Evolutionary conservation across 2,797 vertebrate species (phyloP).

Genomic region (Ispidina lecontei): DNA sequence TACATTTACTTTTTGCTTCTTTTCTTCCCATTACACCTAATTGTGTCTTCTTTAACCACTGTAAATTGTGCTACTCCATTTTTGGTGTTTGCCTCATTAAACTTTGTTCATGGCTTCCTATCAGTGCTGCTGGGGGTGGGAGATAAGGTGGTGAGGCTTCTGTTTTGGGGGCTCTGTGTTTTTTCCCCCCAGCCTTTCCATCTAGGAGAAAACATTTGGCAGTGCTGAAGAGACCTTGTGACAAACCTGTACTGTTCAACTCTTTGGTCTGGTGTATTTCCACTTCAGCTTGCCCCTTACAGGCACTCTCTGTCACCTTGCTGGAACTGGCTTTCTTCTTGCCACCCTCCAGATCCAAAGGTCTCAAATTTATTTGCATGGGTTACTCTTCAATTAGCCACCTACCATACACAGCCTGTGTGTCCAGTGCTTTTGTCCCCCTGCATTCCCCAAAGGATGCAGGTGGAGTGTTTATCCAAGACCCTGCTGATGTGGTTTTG

Average conservation of each 20-base stretch:
- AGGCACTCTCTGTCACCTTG: background rate
- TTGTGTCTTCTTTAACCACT: constrained; percentile 20
- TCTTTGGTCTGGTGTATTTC: background rate
- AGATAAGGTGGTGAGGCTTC: background rate
- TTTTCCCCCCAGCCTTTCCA: background rate
- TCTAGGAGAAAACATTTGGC: background rate
- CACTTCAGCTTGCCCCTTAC: background rate
- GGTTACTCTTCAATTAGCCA: background rate
- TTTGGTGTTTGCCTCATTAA: constrained; percentile 40
- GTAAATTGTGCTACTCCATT: constrained; percentile 23
- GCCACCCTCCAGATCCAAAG: background rate
- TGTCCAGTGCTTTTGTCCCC: background rate
- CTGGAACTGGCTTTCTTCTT: background rate
- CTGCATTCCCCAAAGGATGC: background rate
- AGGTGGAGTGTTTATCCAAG: background rate
- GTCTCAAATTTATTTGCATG: background rate
- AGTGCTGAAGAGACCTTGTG: background rate
- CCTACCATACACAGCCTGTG: no score
- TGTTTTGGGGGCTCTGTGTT: background rate
- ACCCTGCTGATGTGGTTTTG: background rate
- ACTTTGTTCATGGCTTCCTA: constrained; percentile 19
- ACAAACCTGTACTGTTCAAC: background rate
- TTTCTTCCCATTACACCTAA: constrained; percentile 48
- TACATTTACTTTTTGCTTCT: constrained; percentile 20
- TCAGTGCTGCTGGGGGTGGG: background rate